Evolutionary conservation across 2,888 invertebrate genomes (phyloP).

Genomic region (Pocota personata): DNA sequence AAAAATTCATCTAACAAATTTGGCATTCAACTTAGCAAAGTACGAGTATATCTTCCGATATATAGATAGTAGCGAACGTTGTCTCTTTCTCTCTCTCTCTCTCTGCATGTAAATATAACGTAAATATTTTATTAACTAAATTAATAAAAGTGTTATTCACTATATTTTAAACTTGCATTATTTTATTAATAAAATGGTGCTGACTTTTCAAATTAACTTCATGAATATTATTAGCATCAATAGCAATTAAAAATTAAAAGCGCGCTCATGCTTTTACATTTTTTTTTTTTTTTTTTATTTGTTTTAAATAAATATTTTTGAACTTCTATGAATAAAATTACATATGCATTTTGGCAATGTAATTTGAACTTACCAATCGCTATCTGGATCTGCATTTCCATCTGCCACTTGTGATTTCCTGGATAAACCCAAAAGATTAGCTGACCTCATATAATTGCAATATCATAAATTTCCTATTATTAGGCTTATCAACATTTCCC

Average conservation of each 20-base stretch:
- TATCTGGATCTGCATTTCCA: slow-evolving; percentile 81
- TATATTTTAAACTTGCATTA: slow-evolving; percentile 14
- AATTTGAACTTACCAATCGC: slow-evolving; percentile 80
- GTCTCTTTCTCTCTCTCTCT: not conserved
- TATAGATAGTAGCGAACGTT: not conserved
- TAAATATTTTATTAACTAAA: slow-evolving; percentile 2
- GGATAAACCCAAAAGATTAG: slow-evolving; percentile 77
- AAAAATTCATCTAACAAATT: not conserved
- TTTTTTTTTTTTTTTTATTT: not conserved
- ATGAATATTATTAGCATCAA: slow-evolving; percentile 47
- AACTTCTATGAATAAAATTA: slow-evolving; percentile 36
- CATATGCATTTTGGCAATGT: slow-evolving; percentile 31
- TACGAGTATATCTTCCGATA: not conserved
- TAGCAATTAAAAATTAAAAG: slow-evolving; percentile 61
- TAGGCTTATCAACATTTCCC: slow-evolving; percentile 13
- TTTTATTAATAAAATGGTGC: slow-evolving; percentile 34
- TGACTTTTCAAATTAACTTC: slow-evolving; percentile 25
- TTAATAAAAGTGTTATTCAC: slow-evolving; percentile 14
- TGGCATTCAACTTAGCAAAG: not conserved
- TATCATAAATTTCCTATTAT: slow-evolving; percentile 32
- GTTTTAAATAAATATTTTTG: slow-evolving; percentile 16
- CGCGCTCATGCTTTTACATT: slow-evolving; percentile 59
- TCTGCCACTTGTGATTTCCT: slow-evolving; percentile 82
- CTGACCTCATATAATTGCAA: slow-evolving; percentile 58
- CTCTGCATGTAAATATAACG: not conserved